A percentile compares a stretch with the other conserved stretches of the same genome.
These are phyloP conservation scores for Asteroscopus sphinx DNA, from an alignment of 2,888 invertebrate genomes.

Conservation along the genomic window DNA sequence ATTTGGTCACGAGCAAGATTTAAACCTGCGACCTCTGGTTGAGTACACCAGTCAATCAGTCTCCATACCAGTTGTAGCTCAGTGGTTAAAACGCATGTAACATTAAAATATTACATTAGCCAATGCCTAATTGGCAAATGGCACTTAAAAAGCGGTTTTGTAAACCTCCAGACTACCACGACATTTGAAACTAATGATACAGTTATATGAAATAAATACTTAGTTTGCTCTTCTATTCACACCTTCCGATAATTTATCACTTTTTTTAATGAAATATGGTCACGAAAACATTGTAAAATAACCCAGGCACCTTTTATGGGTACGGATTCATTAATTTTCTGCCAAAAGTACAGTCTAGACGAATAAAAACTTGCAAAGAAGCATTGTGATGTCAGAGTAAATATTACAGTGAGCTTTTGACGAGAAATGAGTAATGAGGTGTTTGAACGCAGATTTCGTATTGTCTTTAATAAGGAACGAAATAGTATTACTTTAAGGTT, in stretches of 20 bases:
- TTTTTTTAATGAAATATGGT: slow-evolving; percentile 47
- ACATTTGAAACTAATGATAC: slow-evolving; percentile 1
- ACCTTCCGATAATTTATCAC: slow-evolving; percentile 33
- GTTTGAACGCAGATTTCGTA: not conserved
- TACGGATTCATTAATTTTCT: slow-evolving; percentile 52
- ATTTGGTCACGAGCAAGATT: too few species aligned
- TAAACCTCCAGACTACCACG: not conserved
- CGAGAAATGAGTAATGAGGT: slow-evolving; percentile 36
- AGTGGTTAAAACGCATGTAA: too few species aligned
- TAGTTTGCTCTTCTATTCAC: slow-evolving; percentile 9
- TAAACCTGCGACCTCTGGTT: too few species aligned
- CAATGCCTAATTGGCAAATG: too few species aligned
- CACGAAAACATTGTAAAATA: slow-evolving; percentile 49
- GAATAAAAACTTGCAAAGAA: slow-evolving; percentile 50
- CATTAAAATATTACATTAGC: too few species aligned
- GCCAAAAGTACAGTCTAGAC: slow-evolving; percentile 57
- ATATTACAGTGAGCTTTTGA: slow-evolving; percentile 25
- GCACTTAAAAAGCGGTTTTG: not conserved
- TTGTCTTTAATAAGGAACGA: not conserved
- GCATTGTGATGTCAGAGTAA: slow-evolving; percentile 29
- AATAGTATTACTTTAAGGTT: too few species aligned
- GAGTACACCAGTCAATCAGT: too few species aligned
- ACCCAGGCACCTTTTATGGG: slow-evolving; percentile 47
- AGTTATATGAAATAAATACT: slow-evolving; percentile 13
- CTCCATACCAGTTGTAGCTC: too few species aligned